phyloP scores from a whole-genome alignment of 2,888 invertebrate genomes.

The Yponomeuta evonymella region DNA sequence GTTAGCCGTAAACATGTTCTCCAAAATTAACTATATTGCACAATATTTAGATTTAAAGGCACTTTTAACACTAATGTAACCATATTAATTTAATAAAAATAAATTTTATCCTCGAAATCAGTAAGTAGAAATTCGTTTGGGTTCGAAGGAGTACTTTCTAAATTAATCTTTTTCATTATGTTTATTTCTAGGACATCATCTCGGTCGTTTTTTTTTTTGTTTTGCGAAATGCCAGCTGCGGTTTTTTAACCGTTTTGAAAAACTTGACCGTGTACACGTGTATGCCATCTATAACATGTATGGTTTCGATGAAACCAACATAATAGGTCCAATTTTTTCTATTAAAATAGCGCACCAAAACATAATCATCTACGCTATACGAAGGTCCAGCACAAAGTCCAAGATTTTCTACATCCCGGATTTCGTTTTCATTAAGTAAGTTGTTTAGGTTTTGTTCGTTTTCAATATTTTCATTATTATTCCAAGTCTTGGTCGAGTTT shows the following conservation, averaged over 20 bases:
- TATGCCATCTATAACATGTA: neutral
- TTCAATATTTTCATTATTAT: conserved; percentile 7
- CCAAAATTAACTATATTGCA: no score
- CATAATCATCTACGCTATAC: conserved; percentile 8
- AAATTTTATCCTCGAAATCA: neutral
- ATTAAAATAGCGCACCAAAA: conserved; percentile 4
- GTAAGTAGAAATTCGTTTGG: neutral
- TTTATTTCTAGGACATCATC: neutral
- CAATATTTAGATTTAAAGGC: no score
- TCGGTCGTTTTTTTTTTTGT: neutral
- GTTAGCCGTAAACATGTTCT: no score
- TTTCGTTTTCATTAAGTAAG: conserved; percentile 4
- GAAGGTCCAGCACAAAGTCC: conserved; percentile 8
- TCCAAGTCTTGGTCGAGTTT: conserved; percentile 9
- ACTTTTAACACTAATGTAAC: no score
- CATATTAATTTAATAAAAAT: neutral
- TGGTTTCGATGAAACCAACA: conserved; percentile 6
- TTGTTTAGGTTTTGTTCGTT: conserved; percentile 5
- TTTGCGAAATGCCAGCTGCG: neutral
- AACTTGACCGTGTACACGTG: neutral
- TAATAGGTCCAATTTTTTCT: conserved; percentile 5
- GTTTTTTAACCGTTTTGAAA: neutral
- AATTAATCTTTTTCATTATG: neutral
- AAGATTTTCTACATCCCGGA: conserved; percentile 10
- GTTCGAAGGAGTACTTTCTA: neutral